Evolutionary conservation across 2,113 vertebrate species (phyloP), one percentile per base, ranked within the genome.

Genomic region (Poeciliopsis prolifica): DNA sequence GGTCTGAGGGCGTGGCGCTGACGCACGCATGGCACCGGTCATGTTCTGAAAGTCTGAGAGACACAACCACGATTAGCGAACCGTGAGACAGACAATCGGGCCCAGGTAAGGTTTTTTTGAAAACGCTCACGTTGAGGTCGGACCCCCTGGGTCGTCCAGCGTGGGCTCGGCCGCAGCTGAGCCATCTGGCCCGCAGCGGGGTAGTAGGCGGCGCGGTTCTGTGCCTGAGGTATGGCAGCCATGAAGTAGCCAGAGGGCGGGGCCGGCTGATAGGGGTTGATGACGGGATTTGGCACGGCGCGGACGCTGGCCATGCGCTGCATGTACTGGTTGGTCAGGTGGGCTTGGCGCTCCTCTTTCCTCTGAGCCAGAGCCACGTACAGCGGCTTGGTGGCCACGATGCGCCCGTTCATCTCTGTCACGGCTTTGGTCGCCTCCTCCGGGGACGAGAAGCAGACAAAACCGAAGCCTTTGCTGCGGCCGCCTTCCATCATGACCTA

Each of bases 361-460:
- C 97, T 94, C 86, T 99, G 97, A 51, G 97, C 98, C 93, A 98
- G 93, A 82, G 97, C 97, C 87, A 99, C 97, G 31, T 98, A 99
- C 26, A 99, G 81, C 7, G 97, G 97, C 91, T 99, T 99, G 70
- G 97, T 98, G 92, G 97, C 97, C 79, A 99, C 97, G 67, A 99
- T 98, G 88, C 97, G 96, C 29, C 98, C 97, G 30, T 98, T 99
- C 97, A 99, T 99, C 91, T 99, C 97, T 6, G 97, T 98, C 86
- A 99, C 97, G 7, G 98, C 97, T 92, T 99, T 99, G 63, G 97
- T 98, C 90, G 98, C 98, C 91, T 99, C 98, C 92, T 99, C 98
- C 35, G 97, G 97, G 11, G 97, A 99, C 0, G 97, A 99, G 92
- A 99, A 99, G 92, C 98, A 99, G 4, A 99, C 98, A 74, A 99